Percentiles rank a stretch among this genome's conserved stretches.
Conservation (phyloP, 1,140 invertebrate species). For the Theocolax elegans region DNA sequence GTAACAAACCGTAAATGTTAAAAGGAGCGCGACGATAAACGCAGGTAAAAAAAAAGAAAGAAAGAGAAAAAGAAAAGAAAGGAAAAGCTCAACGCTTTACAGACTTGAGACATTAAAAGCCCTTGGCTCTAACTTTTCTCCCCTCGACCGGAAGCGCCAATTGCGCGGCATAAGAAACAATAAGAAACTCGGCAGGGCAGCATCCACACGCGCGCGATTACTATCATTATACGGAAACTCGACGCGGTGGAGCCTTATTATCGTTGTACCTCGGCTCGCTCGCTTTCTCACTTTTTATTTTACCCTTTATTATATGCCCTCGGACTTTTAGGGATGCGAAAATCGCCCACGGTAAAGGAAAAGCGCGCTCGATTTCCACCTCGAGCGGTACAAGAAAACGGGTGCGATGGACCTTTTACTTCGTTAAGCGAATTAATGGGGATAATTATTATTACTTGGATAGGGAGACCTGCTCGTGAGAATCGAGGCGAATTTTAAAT, state of each 20-base stretch:
- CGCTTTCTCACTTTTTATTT: too few relatives aligned
- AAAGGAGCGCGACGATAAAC: too few relatives aligned
- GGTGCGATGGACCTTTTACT: slow-evolving; percentile 6
- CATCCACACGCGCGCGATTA: slow-evolving; percentile 10
- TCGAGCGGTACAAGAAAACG: neutral
- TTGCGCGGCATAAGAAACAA: neutral
- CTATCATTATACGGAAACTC: slow-evolving; percentile 21
- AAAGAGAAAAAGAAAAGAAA: too few relatives aligned
- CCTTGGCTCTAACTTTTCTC: neutral
- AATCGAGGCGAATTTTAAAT: too few relatives aligned
- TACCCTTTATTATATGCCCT: too few relatives aligned
- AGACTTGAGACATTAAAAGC: neutral
- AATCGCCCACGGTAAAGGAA: neutral
- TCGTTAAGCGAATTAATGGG: slow-evolving; percentile 1
- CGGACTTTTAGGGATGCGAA: neutral
- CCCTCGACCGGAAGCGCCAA: slow-evolving; percentile 7
- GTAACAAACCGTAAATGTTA: too few relatives aligned
- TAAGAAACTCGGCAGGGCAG: neutral
- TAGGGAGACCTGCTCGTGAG: too few relatives aligned
- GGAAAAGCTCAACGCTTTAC: too few relatives aligned
- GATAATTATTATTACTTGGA: slow-evolving; percentile 11
- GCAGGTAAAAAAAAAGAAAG: too few relatives aligned
- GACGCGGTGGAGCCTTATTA: neutral
- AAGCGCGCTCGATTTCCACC: neutral
- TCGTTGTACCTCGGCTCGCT: neutral